Percentiles rank a stretch among this genome's conserved stretches.
These are phyloP conservation scores for Heliopora coerulea DNA, from an alignment of 92 coral and sea anemone species.

Conservation along the genomic window DNA sequence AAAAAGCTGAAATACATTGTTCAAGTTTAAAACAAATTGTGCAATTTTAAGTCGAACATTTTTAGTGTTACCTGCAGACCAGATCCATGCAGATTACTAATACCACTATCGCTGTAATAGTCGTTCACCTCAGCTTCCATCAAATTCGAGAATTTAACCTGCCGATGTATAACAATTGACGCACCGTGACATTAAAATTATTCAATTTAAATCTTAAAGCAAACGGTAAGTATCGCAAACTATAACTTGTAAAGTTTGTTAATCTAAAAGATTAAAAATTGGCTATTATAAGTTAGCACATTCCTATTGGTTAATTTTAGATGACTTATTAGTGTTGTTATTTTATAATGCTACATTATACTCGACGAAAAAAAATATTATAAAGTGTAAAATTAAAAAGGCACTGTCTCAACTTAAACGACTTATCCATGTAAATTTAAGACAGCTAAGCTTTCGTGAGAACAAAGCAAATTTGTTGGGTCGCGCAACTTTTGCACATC, in stretches of 20 bases:
- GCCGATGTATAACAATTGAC: background rate
- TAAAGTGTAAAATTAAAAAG: too few species aligned
- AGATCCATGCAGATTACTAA: background rate
- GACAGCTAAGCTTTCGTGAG: too few species aligned
- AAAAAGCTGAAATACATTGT: background rate
- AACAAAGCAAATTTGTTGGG: too few species aligned
- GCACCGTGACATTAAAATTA: background rate
- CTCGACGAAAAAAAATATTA: too few species aligned
- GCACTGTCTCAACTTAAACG: too few species aligned
- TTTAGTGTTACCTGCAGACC: constrained; percentile 16
- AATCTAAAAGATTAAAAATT: background rate
- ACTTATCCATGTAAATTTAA: too few species aligned
- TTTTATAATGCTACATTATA: too few species aligned
- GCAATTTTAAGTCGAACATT: background rate
- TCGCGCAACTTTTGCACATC: too few species aligned
- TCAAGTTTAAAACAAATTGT: background rate
- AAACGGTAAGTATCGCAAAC: background rate
- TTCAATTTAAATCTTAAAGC: background rate
- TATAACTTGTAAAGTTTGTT: background rate
- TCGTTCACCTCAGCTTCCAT: constrained; percentile 1
- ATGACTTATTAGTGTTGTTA: too few species aligned
- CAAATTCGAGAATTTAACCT: constrained; percentile 11
- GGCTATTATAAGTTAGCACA: too few species aligned
- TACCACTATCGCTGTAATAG: constrained; percentile 13
- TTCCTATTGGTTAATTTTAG: too few species aligned